A percentile compares a stretch with the other conserved stretches of the same genome.
These are phyloP conservation scores for Lampropteryx suffumata DNA, from an alignment of 2,888 invertebrate species.

Conservation along the genomic window DNA sequence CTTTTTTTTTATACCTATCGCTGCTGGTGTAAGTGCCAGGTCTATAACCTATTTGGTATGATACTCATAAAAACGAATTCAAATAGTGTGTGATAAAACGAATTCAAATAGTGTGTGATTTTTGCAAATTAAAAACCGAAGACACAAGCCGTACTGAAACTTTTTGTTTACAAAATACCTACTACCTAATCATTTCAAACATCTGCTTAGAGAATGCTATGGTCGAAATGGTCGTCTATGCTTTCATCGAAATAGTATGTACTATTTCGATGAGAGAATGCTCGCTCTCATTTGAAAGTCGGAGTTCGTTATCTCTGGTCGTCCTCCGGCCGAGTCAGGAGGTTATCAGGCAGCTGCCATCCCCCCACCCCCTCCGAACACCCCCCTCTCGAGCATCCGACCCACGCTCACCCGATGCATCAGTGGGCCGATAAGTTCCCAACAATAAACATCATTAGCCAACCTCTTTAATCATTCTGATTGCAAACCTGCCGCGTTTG, in stretches of 20 bases:
- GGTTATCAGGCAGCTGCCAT: conserved; percentile 67
- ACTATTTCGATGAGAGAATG: conserved; percentile 70
- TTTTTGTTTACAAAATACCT: too few relatives aligned
- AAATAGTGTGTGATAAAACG: too few relatives aligned
- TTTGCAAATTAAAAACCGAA: too few relatives aligned
- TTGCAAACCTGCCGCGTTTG: conserved; percentile 18
- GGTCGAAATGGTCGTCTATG: too few relatives aligned
- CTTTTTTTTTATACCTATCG: too few relatives aligned
- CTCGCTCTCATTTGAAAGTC: conserved; percentile 72
- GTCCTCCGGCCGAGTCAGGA: conserved; percentile 67
- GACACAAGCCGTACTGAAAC: too few relatives aligned
- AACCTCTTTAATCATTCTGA: conserved; percentile 14
- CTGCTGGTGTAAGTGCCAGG: too few relatives aligned
- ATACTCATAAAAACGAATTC: too few relatives aligned
- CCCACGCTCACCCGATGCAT: conserved; percentile 61
- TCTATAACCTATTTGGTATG: too few relatives aligned
- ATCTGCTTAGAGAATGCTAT: conserved; percentile 43
- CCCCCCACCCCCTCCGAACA: conserved; percentile 33
- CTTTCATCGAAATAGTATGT: too few relatives aligned
- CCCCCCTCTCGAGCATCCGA: conserved; percentile 36
- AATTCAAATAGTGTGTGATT: too few relatives aligned
- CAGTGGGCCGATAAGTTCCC: conserved; percentile 65
- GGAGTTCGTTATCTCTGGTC: conserved; percentile 56
- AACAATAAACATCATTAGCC: conserved; percentile 54
- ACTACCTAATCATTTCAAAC: too few relatives aligned